These are phyloP conservation scores for Micromys minutus DNA, from an alignment of 2,113 vertebrate species.

Conservation along the genomic window DNA sequence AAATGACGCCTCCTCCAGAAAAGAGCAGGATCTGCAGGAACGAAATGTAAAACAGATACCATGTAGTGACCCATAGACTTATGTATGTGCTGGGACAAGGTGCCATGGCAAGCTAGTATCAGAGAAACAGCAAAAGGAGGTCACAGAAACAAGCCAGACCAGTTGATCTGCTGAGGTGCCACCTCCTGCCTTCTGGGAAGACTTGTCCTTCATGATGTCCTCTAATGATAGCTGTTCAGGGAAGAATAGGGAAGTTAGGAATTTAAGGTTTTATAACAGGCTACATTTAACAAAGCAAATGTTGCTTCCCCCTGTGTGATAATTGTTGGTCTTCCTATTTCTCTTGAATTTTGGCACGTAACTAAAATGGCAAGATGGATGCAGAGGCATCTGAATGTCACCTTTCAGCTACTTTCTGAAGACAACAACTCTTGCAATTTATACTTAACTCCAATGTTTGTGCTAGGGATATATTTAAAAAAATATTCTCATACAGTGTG, in stretches of 20 bases:
- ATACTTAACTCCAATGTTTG: background rate
- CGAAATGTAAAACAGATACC: accelerated
- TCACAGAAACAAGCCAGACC: background rate
- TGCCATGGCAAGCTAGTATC: no score
- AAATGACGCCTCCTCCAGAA: background rate
- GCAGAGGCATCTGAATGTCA: background rate
- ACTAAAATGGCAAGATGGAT: background rate
- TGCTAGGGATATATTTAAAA: background rate
- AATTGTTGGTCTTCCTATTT: constrained; percentile 40
- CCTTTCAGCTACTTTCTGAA: background rate
- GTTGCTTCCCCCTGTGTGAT: constrained; percentile 75
- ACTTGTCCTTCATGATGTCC: constrained; percentile 95
- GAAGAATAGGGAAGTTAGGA: constrained; percentile 80
- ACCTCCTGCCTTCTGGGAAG: constrained; percentile 88
- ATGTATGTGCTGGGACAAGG: background rate
- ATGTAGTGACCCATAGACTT: background rate
- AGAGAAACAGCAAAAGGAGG: background rate
- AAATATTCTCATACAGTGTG: background rate
- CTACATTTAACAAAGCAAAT: constrained; percentile 81
- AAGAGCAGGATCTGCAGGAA: background rate
- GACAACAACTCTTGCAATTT: background rate
- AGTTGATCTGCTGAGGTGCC: constrained; percentile 87
- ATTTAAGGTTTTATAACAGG: constrained; percentile 84
- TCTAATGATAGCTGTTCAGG: constrained; percentile 85
- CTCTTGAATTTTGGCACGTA: background rate